Percentiles rank a stretch among this genome's conserved stretches.
Conservation (phyloP, 1,140 invertebrate species). For the Atta cephalotes region DNA sequence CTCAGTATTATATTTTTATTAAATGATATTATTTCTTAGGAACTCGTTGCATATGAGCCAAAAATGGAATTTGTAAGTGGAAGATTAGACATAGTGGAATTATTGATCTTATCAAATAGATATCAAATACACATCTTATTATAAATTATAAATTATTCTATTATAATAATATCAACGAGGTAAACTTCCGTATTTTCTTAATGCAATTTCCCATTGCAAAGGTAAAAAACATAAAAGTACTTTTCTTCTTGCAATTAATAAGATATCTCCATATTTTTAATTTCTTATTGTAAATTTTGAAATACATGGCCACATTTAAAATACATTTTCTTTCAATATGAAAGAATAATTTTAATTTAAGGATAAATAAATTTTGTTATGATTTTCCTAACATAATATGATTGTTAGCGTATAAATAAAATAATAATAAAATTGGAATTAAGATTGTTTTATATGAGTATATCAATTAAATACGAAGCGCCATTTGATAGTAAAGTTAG, state of each 20-base stretch:
- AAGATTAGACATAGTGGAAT: neutral
- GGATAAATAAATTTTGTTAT: neutral
- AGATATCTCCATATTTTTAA: neutral
- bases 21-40: neutral
- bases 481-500: too few relatives aligned
- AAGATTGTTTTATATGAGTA: too few relatives aligned
- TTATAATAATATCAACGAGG: neutral
- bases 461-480: too few relatives aligned
- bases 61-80: conserved; percentile 5
- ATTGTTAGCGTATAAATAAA: neutral
- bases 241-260: neutral
- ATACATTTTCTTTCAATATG: neutral
- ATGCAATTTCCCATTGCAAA: neutral
- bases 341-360: neutral
- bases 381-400: neutral
- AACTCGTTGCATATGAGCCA: neutral
- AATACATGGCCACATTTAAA: neutral
- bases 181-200: conserved; percentile 14
- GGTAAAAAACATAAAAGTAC: neutral
- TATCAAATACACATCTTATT: neutral
- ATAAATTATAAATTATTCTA: too few relatives aligned
- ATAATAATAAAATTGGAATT: neutral
- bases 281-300: neutral
- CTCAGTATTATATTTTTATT: neutral
- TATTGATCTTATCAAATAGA: neutral